phyloP scores from a whole-genome alignment of 2,113 vertebrate species.

The Ciconia boyciana region DNA sequence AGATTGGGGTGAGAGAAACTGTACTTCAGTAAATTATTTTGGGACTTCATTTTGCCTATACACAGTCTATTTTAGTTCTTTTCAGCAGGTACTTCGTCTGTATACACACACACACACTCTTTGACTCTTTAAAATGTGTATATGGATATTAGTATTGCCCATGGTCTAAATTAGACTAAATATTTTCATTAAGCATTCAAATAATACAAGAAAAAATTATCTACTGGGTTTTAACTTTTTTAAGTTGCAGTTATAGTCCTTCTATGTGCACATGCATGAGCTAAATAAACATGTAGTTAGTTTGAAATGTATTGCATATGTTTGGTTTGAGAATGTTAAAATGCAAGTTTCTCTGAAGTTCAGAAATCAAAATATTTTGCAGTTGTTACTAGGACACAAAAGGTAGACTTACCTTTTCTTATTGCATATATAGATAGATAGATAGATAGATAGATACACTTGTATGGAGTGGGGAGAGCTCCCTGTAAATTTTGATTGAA shows the following conservation, averaged over 20 bases:
- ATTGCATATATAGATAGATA: not conserved
- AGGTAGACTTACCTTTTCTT: conserved; percentile 27
- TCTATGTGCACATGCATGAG: not conserved
- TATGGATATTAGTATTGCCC: not conserved
- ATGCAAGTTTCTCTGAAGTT: conserved; percentile 17
- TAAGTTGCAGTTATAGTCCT: not conserved
- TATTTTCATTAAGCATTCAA: not conserved
- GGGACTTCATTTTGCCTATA: conserved; percentile 20
- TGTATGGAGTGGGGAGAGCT: not conserved
- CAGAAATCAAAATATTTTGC: conserved; percentile 43
- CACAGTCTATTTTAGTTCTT: conserved; percentile 29
- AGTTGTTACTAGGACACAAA: conserved; percentile 55
- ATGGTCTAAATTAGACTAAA: conserved; percentile 23
- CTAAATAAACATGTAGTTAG: conserved; percentile 22
- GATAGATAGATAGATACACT: not conserved
- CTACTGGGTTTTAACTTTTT: not conserved
- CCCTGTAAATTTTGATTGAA: conserved; percentile 30
- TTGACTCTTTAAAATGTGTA: conserved; percentile 13
- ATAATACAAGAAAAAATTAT: not conserved
- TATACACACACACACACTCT: not conserved
- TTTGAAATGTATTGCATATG: conserved; percentile 12
- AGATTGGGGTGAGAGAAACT: not conserved
- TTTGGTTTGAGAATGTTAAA: conserved; percentile 1
- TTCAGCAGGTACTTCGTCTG: conserved; percentile 35
- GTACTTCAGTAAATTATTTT: conserved; percentile 40